Evolutionary conservation across 1,140 invertebrate species (phyloP), one percentile per base, ranked within the genome.

Genomic region (Homarus americanus): DNA sequence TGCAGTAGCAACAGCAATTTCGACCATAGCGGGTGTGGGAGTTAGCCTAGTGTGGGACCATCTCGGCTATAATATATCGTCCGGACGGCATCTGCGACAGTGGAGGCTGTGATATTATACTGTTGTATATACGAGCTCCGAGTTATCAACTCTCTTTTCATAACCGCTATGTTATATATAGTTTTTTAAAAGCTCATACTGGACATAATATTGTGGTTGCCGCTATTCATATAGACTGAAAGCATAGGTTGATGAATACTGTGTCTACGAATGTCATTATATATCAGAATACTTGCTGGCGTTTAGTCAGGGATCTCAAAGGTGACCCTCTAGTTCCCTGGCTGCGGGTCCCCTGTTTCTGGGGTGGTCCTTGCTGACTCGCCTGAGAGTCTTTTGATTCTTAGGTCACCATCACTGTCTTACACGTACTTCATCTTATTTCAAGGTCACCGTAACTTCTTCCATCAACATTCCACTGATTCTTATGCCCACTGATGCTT

Each of bases 31-130:
- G 75, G 63, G 86, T 72, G 53, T 41, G 63, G 86, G 63, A 80
- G 85, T 49, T 87, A 58, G 53, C 32, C 32, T 66, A 24, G n/a
- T 87, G 73, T 78, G 7, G 53, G 32, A 63, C 85, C 75, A 58
- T 84, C 58, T 32, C 41, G 38, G 80, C 44, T 44, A 15, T 90
- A 83, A 89, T 83, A 90, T 84, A 78, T 90, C 80, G 72, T 24
- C 38, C 5, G 79, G 41, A 84, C 87, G 72, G 87, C 87, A 90
- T 90, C 87, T 90, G 87, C 36, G 80, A 83, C 87, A 90, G 72
- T 75, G 63, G 44, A 58, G 76, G 41, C 69, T 34, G 72, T 78
- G 87, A 89, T 89, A 89, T 82, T 89, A 75, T 82, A 44, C 78
- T 41, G 79, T n/a, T 76, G 72, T 78, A 84, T 76, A 76, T 76